Conservation (phyloP, 2,113 vertebrate species). For the Pimephales promelas region DNA sequence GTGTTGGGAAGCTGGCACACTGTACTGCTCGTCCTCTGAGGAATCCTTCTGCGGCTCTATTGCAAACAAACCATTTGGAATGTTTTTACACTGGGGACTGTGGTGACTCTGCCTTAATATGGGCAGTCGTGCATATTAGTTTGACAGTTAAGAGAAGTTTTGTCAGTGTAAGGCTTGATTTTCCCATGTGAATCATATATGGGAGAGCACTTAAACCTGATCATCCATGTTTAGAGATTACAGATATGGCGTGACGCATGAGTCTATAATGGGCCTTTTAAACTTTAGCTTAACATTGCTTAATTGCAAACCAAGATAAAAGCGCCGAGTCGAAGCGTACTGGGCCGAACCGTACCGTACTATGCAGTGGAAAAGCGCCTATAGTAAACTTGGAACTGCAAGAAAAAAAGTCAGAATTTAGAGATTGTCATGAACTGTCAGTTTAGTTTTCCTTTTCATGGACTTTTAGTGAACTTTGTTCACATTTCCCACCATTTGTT, state of each 20-base stretch:
- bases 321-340: no score
- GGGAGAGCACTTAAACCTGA: neutral
- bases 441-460: no score
- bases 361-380: no score
- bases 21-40: slow-evolving; percentile 32
- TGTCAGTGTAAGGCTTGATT: neutral
- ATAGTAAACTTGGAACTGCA: no score
- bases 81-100: slow-evolving; percentile 20
- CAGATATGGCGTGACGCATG: neutral
- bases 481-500: no score
- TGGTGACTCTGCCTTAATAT: slow-evolving; percentile 10
- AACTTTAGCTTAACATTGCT: neutral
- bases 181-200: neutral
- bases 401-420: no score
- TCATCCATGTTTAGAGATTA: neutral
- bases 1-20: slow-evolving; percentile 35
- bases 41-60: slow-evolving; percentile 7
- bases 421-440: no score
- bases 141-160: slow-evolving; percentile 1
- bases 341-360: no score
- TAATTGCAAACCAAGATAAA: slow-evolving; percentile 1
- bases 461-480: no score
- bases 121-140: neutral
- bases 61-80: slow-evolving; percentile 32
- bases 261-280: neutral